Percentiles rank a stretch among this genome's conserved stretches.
These are phyloP conservation scores for Syrrhaptes paradoxus DNA, from an alignment of 2,113 vertebrate genomes.

Conservation along the genomic window DNA sequence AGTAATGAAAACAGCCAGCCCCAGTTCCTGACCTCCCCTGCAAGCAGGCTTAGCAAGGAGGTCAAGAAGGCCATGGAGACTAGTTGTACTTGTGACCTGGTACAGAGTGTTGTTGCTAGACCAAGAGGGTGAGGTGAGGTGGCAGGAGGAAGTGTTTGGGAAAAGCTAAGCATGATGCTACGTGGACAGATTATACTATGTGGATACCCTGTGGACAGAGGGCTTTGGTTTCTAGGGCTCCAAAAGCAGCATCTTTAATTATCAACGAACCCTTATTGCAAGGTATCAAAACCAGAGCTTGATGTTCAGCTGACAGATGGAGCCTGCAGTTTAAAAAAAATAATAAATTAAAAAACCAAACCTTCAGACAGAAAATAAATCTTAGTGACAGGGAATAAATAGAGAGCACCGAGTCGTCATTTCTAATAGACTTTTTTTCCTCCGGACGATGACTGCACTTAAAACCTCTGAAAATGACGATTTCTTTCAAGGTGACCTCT, in stretches of 20 bases:
- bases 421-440: constrained; percentile 16
- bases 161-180: neutral
- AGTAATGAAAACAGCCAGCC: neutral
- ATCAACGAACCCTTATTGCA: neutral
- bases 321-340: neutral
- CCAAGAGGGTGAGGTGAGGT: neutral
- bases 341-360: neutral
- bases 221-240: neutral
- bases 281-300: neutral
- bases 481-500: neutral
- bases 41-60: neutral
- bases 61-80: neutral
- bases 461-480: neutral
- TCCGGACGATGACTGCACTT: neutral
- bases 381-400: constrained; percentile 29
- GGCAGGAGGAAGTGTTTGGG: neutral
- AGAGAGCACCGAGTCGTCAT: neutral
- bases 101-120: neutral
- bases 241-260: neutral
- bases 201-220: neutral
- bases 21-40: neutral
- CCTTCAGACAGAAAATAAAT: constrained; percentile 32
- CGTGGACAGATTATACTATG: fast-evolving
- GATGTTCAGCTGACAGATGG: neutral
- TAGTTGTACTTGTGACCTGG: neutral